Evolutionary conservation across 2,113 vertebrate genomes (phyloP).

Genomic region (Cricetomys ansorgei): DNA sequence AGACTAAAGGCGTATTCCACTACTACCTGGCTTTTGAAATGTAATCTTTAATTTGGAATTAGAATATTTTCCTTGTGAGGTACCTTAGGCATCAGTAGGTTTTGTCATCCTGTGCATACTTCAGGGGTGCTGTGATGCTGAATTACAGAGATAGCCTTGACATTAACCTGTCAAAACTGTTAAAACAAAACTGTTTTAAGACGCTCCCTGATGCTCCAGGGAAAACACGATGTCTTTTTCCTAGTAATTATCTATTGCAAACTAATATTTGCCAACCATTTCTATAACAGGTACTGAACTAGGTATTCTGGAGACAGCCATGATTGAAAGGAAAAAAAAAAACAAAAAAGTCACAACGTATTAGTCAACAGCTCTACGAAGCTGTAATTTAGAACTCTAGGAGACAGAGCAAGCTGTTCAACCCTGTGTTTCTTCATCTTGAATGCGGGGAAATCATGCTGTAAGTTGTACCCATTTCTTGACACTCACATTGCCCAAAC

Average conservation of each 20-base stretch:
- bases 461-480: background rate
- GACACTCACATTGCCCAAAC: background rate
- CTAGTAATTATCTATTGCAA: background rate
- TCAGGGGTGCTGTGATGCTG: background rate
- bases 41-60: slow-evolving; percentile 19
- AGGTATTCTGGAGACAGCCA: background rate
- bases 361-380: background rate
- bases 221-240: background rate
- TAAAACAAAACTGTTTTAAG: background rate
- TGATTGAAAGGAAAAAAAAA: slow-evolving; percentile 1
- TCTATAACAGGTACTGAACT: background rate
- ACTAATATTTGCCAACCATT: background rate
- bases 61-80: background rate
- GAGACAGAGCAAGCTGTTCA: background rate
- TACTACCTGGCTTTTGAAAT: too few species aligned
- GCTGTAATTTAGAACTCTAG: background rate
- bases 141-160: background rate
- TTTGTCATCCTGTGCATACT: background rate
- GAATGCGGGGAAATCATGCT: background rate
- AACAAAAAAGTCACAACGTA: background rate
- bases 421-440: background rate
- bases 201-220: background rate
- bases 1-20: too few species aligned
- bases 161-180: too few species aligned
- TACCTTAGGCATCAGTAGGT: background rate